Base-by-base conservation (phyloP, 2,797 vertebrate genomes). In the Spea hammondii region DNA sequence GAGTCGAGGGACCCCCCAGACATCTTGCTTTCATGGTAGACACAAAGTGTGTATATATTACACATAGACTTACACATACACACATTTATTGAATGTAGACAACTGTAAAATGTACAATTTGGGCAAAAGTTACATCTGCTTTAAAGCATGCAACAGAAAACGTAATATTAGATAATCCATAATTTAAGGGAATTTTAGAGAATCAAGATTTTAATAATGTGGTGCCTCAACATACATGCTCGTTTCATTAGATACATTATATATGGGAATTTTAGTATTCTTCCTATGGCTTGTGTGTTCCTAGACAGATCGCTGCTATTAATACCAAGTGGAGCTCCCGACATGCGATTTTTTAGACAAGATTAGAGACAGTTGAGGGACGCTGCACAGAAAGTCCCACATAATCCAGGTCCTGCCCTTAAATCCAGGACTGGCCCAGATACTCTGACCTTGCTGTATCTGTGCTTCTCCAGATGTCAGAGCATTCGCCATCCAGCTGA, bases 401-500 rank as follows among this genome's bases (percentile, higher is more conserved):
- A 71, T 75, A 76, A 76, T 80, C 67, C 72, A 70, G 79, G 78
- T 59, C 69, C 60, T 66, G 46, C 51, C 67, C 60, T 71, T 64
- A 76, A 80, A 65, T 12, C 73, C 73, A 50, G 50, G 47, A 7
- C 73, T 80, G 71, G 73, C 73, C 72, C 79, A 76, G 51, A 44
- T 80, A 50, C 72, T 51, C 17, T 71, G 68, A 80, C 73, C 73
- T 76, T 66, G 55, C 32, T 48, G 5, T 11, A 60, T 7, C 9
- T 10, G 64, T 44, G n/a, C 17, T 50, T n/a, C 7, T 32, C 32
- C 32, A 32, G 32, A 32, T 32, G 32, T 32, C 32, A 32, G 32
- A 32, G 32, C 32, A 67, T 32, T 32, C 32, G 32, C 32, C 49
- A 65, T 70, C 57, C 72, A 65, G 45, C 49, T 8, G 8, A 7